Evolutionary conservation across 2,797 vertebrate species (phyloP).

Genomic region (Labeo calbasu): DNA sequence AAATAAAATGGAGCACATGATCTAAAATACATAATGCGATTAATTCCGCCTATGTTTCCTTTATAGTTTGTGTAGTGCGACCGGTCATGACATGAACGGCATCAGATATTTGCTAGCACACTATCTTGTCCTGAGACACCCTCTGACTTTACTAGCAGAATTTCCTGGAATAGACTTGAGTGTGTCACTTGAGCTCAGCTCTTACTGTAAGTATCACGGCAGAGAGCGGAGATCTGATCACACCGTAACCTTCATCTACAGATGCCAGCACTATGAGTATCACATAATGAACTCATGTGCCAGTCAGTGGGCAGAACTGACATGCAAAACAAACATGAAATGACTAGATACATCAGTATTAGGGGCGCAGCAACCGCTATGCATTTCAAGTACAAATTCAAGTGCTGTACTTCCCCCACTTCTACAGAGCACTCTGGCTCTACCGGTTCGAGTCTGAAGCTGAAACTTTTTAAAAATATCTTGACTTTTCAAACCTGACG

Average conservation of each 20-base stretch:
- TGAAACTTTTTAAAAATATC: background rate
- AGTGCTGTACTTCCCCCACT: background rate
- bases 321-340: background rate
- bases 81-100: background rate
- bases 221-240: conserved; percentile 51
- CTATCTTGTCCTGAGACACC: background rate
- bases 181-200: conserved; percentile 61
- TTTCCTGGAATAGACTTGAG: conserved; percentile 65
- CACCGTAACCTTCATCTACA: conserved; percentile 59
- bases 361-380: background rate
- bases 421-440: background rate
- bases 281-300: background rate
- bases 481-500: background rate
- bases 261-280: background rate
- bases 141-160: conserved; percentile 49
- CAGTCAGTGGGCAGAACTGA: background rate
- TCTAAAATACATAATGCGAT: background rate
- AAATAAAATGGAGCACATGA: background rate
- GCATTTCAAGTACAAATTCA: background rate
- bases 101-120: conserved; percentile 2
- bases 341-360: background rate
- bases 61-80: background rate
- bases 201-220: conserved; percentile 54
- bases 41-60: background rate
- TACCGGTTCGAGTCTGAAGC: background rate